Conservation (phyloP, 1,140 invertebrate species). For the Trichonephila inaurata region DNA sequence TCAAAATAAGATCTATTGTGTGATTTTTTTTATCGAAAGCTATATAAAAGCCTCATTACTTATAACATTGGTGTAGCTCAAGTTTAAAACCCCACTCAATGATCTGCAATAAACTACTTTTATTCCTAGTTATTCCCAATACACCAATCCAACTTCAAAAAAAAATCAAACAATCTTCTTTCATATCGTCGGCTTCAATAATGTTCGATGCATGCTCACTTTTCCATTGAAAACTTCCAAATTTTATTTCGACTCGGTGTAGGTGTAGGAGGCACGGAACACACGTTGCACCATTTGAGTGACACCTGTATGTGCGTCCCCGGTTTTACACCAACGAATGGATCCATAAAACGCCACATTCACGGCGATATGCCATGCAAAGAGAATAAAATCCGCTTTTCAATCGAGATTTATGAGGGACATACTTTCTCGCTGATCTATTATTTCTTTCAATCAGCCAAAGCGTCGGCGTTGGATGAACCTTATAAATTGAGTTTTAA, state of each 20-base stretch:
- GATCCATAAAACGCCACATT: constrained; percentile 1
- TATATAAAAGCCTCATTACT: too few species aligned
- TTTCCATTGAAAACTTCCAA: constrained; percentile 5
- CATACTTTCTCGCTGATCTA: constrained; percentile 46
- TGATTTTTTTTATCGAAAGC: too few species aligned
- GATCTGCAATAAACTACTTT: too few species aligned
- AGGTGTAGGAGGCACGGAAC: background rate
- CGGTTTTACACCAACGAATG: background rate
- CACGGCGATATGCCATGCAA: constrained; percentile 3
- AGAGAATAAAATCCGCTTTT: constrained; percentile 38
- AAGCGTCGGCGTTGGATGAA: constrained; percentile 33
- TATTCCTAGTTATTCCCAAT: too few species aligned
- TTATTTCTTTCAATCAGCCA: constrained; percentile 5
- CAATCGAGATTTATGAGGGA: constrained; percentile 39
- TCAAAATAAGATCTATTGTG: too few species aligned
- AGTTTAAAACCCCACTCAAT: too few species aligned
- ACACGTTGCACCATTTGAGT: constrained; percentile 10
- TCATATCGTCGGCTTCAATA: background rate
- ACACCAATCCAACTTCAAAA: background rate
- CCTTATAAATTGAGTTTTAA: constrained; percentile 29
- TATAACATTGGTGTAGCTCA: too few species aligned
- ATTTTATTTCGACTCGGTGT: constrained; percentile 1
- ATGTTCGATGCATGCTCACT: background rate
- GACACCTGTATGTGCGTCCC: constrained; percentile 44
- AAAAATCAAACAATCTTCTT: background rate